Evolutionary conservation across 2,113 vertebrate species (phyloP), one percentile per base, ranked within the genome.

Genomic region (Bubo bubo): DNA sequence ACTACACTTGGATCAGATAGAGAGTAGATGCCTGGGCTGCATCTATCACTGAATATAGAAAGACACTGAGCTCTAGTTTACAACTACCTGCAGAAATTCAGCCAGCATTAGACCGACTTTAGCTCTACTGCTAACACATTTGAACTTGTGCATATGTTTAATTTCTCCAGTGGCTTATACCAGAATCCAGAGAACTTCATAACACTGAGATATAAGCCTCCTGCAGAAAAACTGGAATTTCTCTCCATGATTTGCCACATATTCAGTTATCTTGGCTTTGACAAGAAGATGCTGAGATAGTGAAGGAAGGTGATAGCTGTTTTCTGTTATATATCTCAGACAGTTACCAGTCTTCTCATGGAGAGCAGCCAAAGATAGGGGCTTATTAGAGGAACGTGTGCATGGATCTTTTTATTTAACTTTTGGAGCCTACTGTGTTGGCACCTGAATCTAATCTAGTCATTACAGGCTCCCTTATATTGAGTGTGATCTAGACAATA

Each of bases 321-420:
- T 91, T 52, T 80, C 39, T 52, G 20, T 37, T 47, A 26, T 5
- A 2, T 45, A 14, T 14, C 19, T 43, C 76, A 20, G 43, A 37
- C 6, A 79, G 34, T 55, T 56, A 59, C 18, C 53, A 60, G 2
- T 6, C 4, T 41, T 47, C 23, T 52, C 28, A 63, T 1, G 73
- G 45, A 62, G 4, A 52, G 12, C 12, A 80, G 59, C 5, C 58
- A 64, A 45, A 88, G 24, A 35, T 0, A 50, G 35, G 12, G 1
- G 8, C 14, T 70, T 39, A 22, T 19, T 53, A 47, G 12, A 16
- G 2, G 14, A 71, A 53, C 14, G 4, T 0, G 7, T 4, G 3
- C n/a, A 43, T 16, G 10, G 15, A 60, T 41, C 27, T 71, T 37
- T 41, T 8, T 24, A 32, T 52, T 53, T 53, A 34, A 75, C 30